Evolutionary conservation across 2,797 vertebrate species (phyloP).

Genomic region (Ctenopoma kingsleyae): DNA sequence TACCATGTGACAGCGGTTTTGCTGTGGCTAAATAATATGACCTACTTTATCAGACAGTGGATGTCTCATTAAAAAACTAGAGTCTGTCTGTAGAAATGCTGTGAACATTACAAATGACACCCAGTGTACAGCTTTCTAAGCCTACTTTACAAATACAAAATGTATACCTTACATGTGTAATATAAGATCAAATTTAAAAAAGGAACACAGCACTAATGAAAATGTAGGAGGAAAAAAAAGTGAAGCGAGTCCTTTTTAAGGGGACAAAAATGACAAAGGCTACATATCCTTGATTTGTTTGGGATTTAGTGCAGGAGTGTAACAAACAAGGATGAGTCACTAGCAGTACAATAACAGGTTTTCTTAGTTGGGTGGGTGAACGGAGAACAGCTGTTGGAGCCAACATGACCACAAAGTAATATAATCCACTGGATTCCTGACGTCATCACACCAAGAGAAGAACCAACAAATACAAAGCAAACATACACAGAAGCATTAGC

Average conservation of each 20-base stretch:
- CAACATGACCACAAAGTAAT: slow-evolving; percentile 70
- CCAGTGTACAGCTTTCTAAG: slow-evolving; percentile 77
- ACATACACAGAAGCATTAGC: slow-evolving; percentile 71
- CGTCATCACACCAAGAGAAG: slow-evolving; percentile 57
- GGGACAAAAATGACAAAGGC: slow-evolving; percentile 69
- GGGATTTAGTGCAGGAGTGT: slow-evolving; percentile 82
- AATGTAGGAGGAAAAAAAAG: slow-evolving; percentile 39
- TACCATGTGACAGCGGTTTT: slow-evolving; percentile 53
- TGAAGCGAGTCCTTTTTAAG: slow-evolving; percentile 52
- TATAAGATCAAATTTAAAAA: slow-evolving; percentile 58
- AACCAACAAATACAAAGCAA: slow-evolving; percentile 72
- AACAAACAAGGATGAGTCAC: slow-evolving; percentile 82
- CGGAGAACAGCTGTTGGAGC: slow-evolving; percentile 64
- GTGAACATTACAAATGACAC: slow-evolving; percentile 64
- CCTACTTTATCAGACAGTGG: slow-evolving; percentile 51
- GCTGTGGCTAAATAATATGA: slow-evolving; percentile 55
- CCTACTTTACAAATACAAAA: slow-evolving; percentile 80
- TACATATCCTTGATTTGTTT: slow-evolving; percentile 83
- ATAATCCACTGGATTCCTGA: slow-evolving; percentile 69
- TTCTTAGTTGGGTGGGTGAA: slow-evolving; percentile 52
- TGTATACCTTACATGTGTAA: slow-evolving; percentile 66
- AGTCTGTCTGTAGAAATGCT: slow-evolving; percentile 51
- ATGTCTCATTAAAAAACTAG: slow-evolving; percentile 46
- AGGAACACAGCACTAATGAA: slow-evolving; percentile 70
- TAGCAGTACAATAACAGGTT: slow-evolving; percentile 69